phyloP scores from a whole-genome alignment of 2,113 vertebrate species.

The Setophaga kirtlandii region DNA sequence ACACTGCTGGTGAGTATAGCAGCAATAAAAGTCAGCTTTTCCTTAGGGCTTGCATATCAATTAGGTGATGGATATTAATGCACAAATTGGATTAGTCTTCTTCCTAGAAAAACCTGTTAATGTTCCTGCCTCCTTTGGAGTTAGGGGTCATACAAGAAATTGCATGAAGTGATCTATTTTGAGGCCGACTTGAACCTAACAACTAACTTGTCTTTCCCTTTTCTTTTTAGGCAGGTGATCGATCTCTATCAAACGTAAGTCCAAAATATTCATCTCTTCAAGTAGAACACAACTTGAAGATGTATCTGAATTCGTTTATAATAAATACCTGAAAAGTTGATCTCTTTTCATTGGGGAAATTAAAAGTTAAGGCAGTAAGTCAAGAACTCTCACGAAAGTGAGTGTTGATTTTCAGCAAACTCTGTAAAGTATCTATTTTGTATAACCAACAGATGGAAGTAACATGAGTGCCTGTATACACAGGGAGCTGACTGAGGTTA shows the following conservation, averaged over 20 bases:
- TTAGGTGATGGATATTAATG: neutral
- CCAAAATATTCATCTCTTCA: neutral
- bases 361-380: neutral
- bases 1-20: slow-evolving; percentile 86
- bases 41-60: neutral
- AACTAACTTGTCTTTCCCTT: neutral
- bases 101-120: neutral
- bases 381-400: neutral
- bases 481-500: neutral
- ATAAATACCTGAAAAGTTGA: neutral
- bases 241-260: slow-evolving; percentile 94
- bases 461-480: neutral
- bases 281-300: neutral
- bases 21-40: neutral
- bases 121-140: neutral
- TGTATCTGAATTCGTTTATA: neutral
- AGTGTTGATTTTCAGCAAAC: neutral
- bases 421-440: neutral
- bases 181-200: neutral
- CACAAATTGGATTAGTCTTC: neutral
- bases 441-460: neutral
- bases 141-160: neutral
- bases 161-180: neutral
- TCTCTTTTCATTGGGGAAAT: neutral
- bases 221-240: slow-evolving; percentile 88